A percentile compares a stretch with the other conserved stretches of the same genome.
Conservation (phyloP, 2,888 invertebrate species). For the Cabera pusaria region DNA sequence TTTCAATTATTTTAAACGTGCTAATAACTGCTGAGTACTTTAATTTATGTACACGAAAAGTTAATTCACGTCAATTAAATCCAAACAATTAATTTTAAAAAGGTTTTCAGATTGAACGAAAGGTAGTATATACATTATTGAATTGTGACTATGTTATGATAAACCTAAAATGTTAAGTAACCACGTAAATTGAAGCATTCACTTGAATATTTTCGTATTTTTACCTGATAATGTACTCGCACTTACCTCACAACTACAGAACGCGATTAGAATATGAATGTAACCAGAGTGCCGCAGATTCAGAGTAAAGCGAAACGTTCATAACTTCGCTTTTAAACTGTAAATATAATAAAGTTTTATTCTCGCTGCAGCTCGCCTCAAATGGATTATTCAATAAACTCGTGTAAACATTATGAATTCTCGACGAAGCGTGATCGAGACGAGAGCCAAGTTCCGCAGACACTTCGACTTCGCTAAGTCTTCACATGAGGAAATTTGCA, state of each 20-base stretch:
- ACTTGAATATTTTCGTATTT: constrained; percentile 1
- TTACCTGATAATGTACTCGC: no score
- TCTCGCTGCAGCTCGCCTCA: constrained; percentile 15
- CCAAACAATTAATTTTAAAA: no score
- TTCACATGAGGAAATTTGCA: constrained; percentile 14
- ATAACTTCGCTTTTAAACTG: constrained; percentile 11
- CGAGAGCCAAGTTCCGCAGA: constrained; percentile 30
- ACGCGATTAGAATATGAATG: constrained; percentile 8
- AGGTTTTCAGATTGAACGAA: no score
- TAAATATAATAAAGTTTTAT: constrained; percentile 28
- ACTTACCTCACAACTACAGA: no score
- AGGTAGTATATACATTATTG: no score
- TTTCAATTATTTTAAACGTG: no score
- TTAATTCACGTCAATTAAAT: no score
- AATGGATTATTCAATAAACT: constrained; percentile 52
- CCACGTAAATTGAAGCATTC: neutral
- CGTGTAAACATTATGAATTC: constrained; percentile 49
- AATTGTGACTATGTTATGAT: no score
- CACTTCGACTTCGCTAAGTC: constrained; percentile 8
- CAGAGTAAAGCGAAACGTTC: neutral
- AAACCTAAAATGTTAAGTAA: no score
- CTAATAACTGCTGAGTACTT: no score
- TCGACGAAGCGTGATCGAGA: constrained; percentile 34
- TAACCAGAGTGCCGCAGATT: neutral
- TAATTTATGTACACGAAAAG: no score